Conservation (phyloP, 2,113 vertebrate genomes). For the Ifrita kowaldi region DNA sequence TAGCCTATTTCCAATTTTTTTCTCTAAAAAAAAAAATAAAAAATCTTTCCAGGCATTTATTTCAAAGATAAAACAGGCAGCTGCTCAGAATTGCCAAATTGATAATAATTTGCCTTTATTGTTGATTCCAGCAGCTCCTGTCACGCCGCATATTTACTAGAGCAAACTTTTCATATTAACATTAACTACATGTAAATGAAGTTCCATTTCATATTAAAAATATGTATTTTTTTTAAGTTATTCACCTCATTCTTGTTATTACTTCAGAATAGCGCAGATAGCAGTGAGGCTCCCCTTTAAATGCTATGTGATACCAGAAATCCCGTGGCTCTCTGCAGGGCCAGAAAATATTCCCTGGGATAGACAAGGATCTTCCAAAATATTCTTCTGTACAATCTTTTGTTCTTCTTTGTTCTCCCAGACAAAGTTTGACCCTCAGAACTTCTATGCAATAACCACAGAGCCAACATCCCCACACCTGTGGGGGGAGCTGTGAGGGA, state of each 20-base stretch:
- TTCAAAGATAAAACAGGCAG: background rate
- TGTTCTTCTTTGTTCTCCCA: background rate
- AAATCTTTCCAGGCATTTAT: background rate
- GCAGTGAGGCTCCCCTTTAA: background rate
- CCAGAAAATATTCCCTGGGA: background rate
- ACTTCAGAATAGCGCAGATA: background rate
- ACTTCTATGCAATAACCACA: background rate
- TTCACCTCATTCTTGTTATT: background rate
- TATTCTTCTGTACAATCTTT: background rate
- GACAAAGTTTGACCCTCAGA: background rate
- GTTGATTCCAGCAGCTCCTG: background rate
- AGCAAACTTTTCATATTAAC: background rate
- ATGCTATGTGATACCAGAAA: background rate
- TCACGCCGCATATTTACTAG: background rate
- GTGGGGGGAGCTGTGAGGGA: background rate
- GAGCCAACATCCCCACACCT: background rate
- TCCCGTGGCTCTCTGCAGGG: background rate
- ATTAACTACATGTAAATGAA: background rate
- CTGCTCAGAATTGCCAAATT: background rate
- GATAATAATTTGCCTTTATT: background rate
- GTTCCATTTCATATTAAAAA: background rate
- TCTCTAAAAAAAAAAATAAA: background rate
- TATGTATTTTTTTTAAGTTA: rapidly evolving
- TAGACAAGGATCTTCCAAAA: background rate
- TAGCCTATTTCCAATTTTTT: background rate